These are phyloP conservation scores for Tokudaia tokunoshimensis DNA, from an alignment of 2,797 vertebrate genomes.

Conservation along the genomic window DNA sequence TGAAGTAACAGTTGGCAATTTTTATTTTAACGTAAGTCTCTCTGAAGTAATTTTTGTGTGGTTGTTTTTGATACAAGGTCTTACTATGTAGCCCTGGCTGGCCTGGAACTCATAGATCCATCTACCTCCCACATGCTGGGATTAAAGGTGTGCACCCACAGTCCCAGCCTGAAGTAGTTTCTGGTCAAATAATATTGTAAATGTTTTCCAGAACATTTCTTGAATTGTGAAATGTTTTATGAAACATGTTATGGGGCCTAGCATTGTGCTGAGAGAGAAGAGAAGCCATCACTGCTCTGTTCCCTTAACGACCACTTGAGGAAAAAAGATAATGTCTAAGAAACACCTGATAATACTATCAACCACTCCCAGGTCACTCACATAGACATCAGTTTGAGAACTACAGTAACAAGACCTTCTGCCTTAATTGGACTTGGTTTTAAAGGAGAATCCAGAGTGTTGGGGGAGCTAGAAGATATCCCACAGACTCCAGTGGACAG, in stretches of 20 bases:
- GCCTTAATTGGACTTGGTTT: not conserved
- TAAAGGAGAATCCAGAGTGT: no score
- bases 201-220: constrained; percentile 2
- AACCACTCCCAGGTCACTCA: not conserved
- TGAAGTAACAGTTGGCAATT: constrained; percentile 37
- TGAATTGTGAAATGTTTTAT: constrained; percentile 46
- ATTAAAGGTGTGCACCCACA: not conserved
- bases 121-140: not conserved
- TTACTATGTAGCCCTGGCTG: not conserved
- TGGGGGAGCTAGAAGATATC: not conserved
- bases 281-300: not conserved
- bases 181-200: constrained; percentile 24
- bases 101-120: not conserved
- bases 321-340: not conserved
- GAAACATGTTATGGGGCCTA: not conserved
- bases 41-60: not conserved
- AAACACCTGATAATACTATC: not conserved
- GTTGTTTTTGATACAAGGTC: not conserved
- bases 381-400: constrained; percentile 16
- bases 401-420: not conserved
- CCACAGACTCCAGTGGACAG: not conserved
- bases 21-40: constrained; percentile 36
- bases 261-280: not conserved
- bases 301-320: not conserved
- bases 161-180: constrained; percentile 33